These are phyloP conservation scores for Recurvirostra avosetta DNA, from an alignment of 2,113 vertebrate genomes.

Conservation along the genomic window DNA sequence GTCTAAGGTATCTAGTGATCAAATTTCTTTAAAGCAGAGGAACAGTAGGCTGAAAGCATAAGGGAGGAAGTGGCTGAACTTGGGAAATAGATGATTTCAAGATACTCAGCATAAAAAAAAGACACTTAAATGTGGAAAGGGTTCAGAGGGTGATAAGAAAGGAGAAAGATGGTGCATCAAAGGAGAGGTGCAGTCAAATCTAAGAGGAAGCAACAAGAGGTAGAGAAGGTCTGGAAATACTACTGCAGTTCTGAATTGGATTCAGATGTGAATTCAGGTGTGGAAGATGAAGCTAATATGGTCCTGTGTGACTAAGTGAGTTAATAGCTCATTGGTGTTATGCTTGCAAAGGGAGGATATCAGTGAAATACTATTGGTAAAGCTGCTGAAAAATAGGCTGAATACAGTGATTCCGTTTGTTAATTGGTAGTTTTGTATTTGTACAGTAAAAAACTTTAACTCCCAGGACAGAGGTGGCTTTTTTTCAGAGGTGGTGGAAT, in stretches of 20 bases:
- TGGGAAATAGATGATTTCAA: not conserved
- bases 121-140: not conserved
- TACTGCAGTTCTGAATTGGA: not conserved
- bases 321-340: not conserved
- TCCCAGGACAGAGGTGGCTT: not conserved
- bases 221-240: not conserved
- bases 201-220: not conserved
- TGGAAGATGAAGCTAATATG: not conserved
- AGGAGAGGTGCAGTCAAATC: not conserved
- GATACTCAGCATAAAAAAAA: not conserved
- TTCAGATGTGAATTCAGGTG: not conserved
- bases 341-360: not conserved
- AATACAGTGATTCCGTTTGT: not conserved
- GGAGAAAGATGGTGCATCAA: not conserved
- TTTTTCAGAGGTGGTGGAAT: not conserved
- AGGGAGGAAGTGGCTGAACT: not conserved
- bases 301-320: not conserved
- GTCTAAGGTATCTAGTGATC: not conserved
- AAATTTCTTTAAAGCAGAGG: not conserved
- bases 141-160: not conserved
- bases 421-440: not conserved
- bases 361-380: not conserved
- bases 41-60: not conserved
- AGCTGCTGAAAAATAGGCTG: not conserved
- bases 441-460: not conserved